These are phyloP conservation scores for Microcaecilia unicolor DNA, from an alignment of 2,797 vertebrate genomes.

Conservation along the genomic window DNA sequence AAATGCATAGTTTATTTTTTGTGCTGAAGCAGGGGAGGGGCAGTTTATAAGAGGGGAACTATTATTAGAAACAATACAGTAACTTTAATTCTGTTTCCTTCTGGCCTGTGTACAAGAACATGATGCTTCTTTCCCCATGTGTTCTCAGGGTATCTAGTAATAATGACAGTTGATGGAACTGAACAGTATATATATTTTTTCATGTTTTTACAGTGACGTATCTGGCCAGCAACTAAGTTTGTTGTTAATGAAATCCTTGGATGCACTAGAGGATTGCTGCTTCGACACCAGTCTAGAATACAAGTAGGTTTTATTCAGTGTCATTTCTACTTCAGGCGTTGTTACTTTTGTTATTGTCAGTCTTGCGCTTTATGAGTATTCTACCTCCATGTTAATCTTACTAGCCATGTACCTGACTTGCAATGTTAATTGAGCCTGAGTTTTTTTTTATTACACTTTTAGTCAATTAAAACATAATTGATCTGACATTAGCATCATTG, in stretches of 20 bases:
- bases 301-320: slow-evolving; percentile 61
- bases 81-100: too few relatives aligned
- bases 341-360: too few relatives aligned
- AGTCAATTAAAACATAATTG: too few relatives aligned
- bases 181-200: background rate
- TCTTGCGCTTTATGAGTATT: background rate
- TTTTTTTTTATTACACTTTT: too few relatives aligned
- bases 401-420: background rate
- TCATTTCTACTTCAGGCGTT: background rate
- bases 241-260: slow-evolving; percentile 62
- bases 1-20: too few relatives aligned
- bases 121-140: background rate
- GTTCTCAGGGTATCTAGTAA: too few relatives aligned
- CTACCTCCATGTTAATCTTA: background rate
- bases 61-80: too few relatives aligned
- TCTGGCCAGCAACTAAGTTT: slow-evolving; percentile 64
- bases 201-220: slow-evolving; percentile 56
- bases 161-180: too few relatives aligned
- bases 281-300: slow-evolving; percentile 78
- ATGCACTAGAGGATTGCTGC: slow-evolving; percentile 69
- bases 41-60: too few relatives aligned
- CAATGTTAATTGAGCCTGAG: background rate
- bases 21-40: too few relatives aligned
- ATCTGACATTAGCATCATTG: too few relatives aligned
- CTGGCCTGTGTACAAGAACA: too few relatives aligned